These are phyloP conservation scores for Oryzias javanicus DNA, from an alignment of 2,113 vertebrate genomes.

Conservation along the genomic window DNA sequence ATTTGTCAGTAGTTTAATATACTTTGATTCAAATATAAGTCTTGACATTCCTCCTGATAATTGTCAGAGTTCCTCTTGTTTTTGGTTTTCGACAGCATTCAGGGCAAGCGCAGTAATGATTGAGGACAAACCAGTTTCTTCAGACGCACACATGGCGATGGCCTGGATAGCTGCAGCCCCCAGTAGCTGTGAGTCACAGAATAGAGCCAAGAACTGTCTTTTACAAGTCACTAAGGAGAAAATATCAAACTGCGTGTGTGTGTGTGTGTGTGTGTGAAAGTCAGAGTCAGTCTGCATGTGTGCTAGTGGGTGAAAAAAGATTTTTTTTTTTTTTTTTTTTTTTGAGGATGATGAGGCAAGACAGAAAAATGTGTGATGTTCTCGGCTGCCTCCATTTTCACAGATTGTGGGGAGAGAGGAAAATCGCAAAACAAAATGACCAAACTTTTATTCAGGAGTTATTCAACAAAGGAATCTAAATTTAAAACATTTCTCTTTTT, in stretches of 20 bases:
- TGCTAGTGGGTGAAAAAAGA: slow-evolving; percentile 11
- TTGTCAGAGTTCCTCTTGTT: slow-evolving; percentile 41
- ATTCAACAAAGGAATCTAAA: slow-evolving; percentile 24
- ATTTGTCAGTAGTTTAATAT: neutral
- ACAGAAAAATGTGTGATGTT: slow-evolving; percentile 30
- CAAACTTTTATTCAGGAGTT: slow-evolving; percentile 7
- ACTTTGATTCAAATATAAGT: neutral
- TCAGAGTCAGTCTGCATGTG: neutral
- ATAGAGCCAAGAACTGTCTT: slow-evolving; percentile 38
- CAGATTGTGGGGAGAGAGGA: slow-evolving; percentile 16
- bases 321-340: neutral
- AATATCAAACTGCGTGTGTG: slow-evolving; percentile 30
- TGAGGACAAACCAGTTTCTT: slow-evolving; percentile 28
- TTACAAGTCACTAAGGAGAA: slow-evolving; percentile 30
- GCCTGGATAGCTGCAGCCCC: slow-evolving; percentile 13
- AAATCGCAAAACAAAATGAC: neutral
- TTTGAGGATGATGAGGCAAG: slow-evolving; percentile 8
- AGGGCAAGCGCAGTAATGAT: slow-evolving; percentile 16
- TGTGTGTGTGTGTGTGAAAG: neutral
- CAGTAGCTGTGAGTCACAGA: slow-evolving; percentile 44
- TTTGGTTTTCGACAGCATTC: slow-evolving; percentile 27
- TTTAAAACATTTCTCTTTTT: slow-evolving; percentile 23
- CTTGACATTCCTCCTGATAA: slow-evolving; percentile 29
- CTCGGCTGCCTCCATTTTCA: slow-evolving; percentile 13
- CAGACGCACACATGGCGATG: slow-evolving; percentile 8